Evolutionary conservation across 2,888 invertebrate genomes (phyloP).

Genomic region (Bedellia somnulentella): DNA sequence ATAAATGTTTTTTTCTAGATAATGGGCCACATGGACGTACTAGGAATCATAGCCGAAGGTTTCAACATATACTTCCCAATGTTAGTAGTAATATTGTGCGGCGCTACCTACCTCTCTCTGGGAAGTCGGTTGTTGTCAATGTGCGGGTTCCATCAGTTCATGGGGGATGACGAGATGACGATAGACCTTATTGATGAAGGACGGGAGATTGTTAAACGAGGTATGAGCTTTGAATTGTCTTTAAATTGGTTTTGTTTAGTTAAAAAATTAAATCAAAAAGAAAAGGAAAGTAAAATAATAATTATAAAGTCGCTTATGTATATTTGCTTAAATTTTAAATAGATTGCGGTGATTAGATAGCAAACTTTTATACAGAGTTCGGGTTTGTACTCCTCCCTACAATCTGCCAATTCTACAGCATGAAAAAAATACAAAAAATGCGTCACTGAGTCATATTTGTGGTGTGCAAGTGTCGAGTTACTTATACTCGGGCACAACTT

Average conservation of each 20-base stretch:
- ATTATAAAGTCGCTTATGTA: neutral
- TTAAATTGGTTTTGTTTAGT: too few relatives aligned
- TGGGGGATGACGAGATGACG: slow-evolving; percentile 93
- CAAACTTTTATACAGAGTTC: too few relatives aligned
- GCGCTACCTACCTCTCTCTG: slow-evolving; percentile 91
- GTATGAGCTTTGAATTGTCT: slow-evolving; percentile 56
- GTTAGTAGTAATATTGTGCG: slow-evolving; percentile 86
- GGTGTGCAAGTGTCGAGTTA: too few relatives aligned
- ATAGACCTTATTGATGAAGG: slow-evolving; percentile 94
- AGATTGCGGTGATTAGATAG: too few relatives aligned
- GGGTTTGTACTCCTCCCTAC: too few relatives aligned
- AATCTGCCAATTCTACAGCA: too few relatives aligned
- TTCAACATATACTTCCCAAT: slow-evolving; percentile 99
- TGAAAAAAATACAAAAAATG: too few relatives aligned
- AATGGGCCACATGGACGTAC: slow-evolving; percentile 99
- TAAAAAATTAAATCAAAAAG: neutral
- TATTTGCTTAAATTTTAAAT: too few relatives aligned
- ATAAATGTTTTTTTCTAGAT: slow-evolving; percentile 66
- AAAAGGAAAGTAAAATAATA: neutral
- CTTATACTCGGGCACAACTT: too few relatives aligned
- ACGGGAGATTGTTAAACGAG: slow-evolving; percentile 85
- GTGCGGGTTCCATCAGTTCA: slow-evolving; percentile 96
- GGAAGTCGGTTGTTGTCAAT: slow-evolving; percentile 88
- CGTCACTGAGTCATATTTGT: too few relatives aligned
- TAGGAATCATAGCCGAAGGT: slow-evolving; percentile 94